Conservation (phyloP, 2,888 invertebrate genomes). For the Alcis repandata region DNA sequence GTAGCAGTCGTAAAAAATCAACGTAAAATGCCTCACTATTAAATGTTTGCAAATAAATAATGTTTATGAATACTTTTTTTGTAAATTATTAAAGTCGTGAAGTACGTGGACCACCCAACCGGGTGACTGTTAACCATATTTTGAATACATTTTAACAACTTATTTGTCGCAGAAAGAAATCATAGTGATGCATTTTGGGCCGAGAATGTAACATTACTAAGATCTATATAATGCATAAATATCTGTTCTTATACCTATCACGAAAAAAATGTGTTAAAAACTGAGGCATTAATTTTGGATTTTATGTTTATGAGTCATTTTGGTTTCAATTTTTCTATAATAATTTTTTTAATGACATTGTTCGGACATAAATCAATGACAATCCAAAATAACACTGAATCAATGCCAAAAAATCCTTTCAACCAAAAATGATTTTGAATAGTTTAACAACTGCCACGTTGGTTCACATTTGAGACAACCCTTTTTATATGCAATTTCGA, state of each 20-base stretch:
- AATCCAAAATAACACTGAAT: no score
- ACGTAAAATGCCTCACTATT: not conserved
- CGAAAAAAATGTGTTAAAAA: no score
- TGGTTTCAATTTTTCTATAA: no score
- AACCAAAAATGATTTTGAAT: not conserved
- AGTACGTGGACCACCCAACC: slow-evolving; percentile 30
- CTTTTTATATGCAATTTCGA: slow-evolving; percentile 47
- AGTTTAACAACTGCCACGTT: not conserved
- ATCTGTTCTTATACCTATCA: no score
- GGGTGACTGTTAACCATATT: slow-evolving; percentile 5
- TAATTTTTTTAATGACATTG: no score
- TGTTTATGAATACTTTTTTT: slow-evolving; percentile 12
- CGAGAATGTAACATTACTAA: no score
- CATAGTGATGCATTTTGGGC: not conserved
- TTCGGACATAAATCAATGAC: no score
- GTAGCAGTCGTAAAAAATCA: not conserved
- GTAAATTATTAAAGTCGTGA: slow-evolving; percentile 16
- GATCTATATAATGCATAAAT: no score
- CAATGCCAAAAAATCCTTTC: no score
- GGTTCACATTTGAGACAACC: slow-evolving; percentile 23
- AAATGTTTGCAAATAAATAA: slow-evolving; percentile 13
- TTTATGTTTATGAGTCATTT: no score
- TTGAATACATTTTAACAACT: not conserved
- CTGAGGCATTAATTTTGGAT: no score
- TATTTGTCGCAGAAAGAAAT: slow-evolving; percentile 12